These are phyloP conservation scores for Semotilus atromaculatus DNA, from an alignment of 2,797 vertebrate genomes.

Conservation along the genomic window DNA sequence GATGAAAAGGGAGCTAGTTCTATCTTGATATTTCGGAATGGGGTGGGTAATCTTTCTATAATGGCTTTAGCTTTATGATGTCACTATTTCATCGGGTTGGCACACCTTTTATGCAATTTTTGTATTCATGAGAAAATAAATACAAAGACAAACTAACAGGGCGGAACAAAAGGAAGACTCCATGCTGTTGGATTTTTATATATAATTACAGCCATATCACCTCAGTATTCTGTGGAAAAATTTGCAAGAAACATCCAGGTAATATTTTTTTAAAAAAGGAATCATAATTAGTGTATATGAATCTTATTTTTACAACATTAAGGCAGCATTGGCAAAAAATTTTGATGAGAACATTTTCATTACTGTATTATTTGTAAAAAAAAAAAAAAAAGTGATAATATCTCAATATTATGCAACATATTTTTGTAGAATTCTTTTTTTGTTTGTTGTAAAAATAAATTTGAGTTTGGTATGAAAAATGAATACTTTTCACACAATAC, in stretches of 20 bases:
- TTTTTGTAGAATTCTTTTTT: too few species aligned
- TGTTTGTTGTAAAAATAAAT: too few species aligned
- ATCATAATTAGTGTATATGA: neutral
- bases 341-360: neutral
- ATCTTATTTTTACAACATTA: neutral
- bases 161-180: neutral
- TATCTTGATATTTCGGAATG: conserved; percentile 76
- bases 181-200: neutral
- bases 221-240: neutral
- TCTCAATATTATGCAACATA: too few species aligned
- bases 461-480: neutral
- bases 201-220: neutral
- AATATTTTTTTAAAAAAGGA: neutral
- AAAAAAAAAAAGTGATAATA: neutral
- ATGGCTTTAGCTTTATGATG: conserved; percentile 77
- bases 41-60: conserved; percentile 74
- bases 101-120: conserved; percentile 79
- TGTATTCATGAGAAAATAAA: conserved; percentile 51
- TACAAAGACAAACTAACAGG: conserved; percentile 23
- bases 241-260: neutral
- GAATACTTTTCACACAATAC: too few species aligned
- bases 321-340: neutral
- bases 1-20: conserved; percentile 62
- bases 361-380: too few species aligned
- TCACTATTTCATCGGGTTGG: conserved; percentile 80